Evolutionary conservation across 2,113 vertebrate species (phyloP), one percentile per base, ranked within the genome.

Genomic region (Suricata suricatta): DNA sequence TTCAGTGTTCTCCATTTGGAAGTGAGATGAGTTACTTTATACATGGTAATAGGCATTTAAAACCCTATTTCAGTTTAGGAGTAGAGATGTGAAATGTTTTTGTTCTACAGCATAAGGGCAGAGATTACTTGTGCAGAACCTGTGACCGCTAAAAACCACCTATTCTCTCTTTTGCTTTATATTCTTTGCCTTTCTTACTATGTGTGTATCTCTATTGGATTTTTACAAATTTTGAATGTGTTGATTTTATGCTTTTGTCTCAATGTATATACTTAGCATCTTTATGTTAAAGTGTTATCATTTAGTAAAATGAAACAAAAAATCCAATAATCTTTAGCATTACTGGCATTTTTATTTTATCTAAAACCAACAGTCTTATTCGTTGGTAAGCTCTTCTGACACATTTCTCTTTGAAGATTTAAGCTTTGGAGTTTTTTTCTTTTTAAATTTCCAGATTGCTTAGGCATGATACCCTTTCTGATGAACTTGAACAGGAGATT

Each of bases 1-100:
- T 96, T 98, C 47, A 94, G 77, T 97, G 82, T 96, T 98, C 93
- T 90, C 52, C 92, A 52, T 72, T 95, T 97, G 96, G 64, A 98
- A 98, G 93, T 79, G 54, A 88, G 91, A 90, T 82, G 77, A 93
- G 16, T 93, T 68, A 9, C 1, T 97, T 97, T 97, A 98, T 79
- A 87, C n/a, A 64, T 27, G 41, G 31, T 54, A 54, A 93, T 93
- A 97, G 85, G 90, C 86, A 97, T 94, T 96, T 96, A 98, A 96
- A 95, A 96, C 96, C 52, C 84, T 82, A n/a, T 77, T 97, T 50
- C 60, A 91, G 4, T 85, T 93, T 68, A 95, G 47, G 69, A 87
- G 52, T 86, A 77, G 41, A 97, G 88, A 92, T 81, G 25, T 81
- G 44, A 95, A 88, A 4, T 96, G 29, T 50, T 96, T 97, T 94